A percentile compares a stretch with the other conserved stretches of the same genome.
Evolutionary conservation across 2,797 vertebrate species (phyloP).

Genomic region (Microhierax caerulescens): DNA sequence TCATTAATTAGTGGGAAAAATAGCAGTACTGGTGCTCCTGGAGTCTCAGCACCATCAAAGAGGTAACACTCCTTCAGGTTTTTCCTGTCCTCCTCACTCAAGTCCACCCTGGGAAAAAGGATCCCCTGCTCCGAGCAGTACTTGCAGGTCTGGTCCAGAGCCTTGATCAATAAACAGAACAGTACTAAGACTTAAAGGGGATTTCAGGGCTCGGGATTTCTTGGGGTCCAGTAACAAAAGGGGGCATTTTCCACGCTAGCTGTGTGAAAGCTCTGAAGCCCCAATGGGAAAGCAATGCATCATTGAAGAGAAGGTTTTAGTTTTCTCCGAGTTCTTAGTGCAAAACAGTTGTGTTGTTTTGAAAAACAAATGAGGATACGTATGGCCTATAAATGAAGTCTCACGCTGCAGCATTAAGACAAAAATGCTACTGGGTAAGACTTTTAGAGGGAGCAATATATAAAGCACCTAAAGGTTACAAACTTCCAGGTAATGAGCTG

Average conservation of each 20-base stretch:
- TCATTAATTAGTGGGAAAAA: conserved; percentile 84
- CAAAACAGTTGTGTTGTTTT: rapidly evolving
- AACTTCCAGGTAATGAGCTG: not conserved
- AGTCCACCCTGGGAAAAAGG: conserved; percentile 77
- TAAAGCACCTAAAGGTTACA: not conserved
- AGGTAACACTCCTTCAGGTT: conserved; percentile 83
- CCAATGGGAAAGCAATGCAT: not conserved
- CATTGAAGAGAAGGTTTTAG: not conserved
- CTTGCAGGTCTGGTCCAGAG: conserved; percentile 77
- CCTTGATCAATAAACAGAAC: conserved; percentile 62
- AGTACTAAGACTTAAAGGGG: not conserved
- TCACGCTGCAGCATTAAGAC: not conserved
- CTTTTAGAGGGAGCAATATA: not conserved
- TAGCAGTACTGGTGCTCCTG: conserved; percentile 78
- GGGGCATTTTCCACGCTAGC: not conserved
- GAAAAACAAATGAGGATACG: not conserved
- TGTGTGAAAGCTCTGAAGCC: not conserved
- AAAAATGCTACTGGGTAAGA: not conserved
- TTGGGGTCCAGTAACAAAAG: not conserved
- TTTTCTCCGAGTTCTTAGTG: not conserved
- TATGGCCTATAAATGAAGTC: not conserved
- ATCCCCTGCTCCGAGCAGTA: conserved; percentile 80
- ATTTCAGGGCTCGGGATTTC: not conserved
- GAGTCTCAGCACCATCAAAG: conserved; percentile 77
- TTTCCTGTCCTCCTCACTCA: conserved; percentile 70